Evolutionary conservation across 2,113 vertebrate species (phyloP), one percentile per base, ranked within the genome.

Genomic region (Toxotes chatareus): DNA sequence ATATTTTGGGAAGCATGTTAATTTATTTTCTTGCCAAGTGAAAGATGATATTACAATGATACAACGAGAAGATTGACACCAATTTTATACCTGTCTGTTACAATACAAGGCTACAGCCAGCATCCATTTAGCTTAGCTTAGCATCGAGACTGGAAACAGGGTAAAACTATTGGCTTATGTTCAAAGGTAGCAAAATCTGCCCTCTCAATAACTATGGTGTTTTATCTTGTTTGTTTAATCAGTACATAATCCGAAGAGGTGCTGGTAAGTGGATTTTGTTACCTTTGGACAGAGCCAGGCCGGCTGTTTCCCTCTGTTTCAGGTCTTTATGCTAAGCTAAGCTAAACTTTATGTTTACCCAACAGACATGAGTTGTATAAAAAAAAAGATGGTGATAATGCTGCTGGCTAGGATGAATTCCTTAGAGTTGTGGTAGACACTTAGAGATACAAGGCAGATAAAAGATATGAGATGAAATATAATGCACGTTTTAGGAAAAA

Each of bases 251-350:
- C 23, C 4, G 53, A 23, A 21, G 49, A 53, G 5, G 53, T 27
- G 53, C 53, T 27, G 53, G n/a, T 53, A 21, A n/a, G 21, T 27
- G n/a, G 53, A 27, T 27, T 56, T 56, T 53, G 49, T 5, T 55
- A 55, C n/a, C 10, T 55, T 55, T 61, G 59, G 60, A 62, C 17
- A 19, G 16, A 36, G 10, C 31, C 5, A 9, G 38, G 23, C 19
- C 12, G 32, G 13, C 2, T n/a, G 34, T 56, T 64, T 55, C n/a
- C 16, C 2, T 12, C 7, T 71, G 34, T 32, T 70, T 78, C 7
- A 61, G n/a, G 60, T 6, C 17, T 68, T 40, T 34, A 34, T 32
- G 23, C 56, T 74, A 55, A 55, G 42, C 31, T 73, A 62, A 27
- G 31, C n/a, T 56, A 27, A 56, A 2, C 7, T 0, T 53, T 53